Conservation (phyloP, 2,797 vertebrate genomes). For the Tolypeutes matacus region DNA sequence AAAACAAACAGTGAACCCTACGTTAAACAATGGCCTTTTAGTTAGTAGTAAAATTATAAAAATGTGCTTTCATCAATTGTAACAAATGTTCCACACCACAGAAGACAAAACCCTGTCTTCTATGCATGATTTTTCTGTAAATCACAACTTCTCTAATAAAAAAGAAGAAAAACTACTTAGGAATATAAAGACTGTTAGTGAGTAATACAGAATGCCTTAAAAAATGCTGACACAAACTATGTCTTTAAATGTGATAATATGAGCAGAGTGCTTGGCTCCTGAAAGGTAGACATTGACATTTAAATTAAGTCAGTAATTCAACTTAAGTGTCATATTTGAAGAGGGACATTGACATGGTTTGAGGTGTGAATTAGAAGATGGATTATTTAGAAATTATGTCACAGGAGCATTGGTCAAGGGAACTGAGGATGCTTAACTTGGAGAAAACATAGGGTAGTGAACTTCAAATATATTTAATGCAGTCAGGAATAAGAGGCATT, state of each 20-base stretch:
- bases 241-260: not conserved
- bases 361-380: conserved; percentile 9
- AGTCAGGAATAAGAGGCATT: not conserved
- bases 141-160: too few species aligned
- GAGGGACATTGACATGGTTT: not conserved
- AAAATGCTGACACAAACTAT: not conserved
- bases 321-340: not conserved
- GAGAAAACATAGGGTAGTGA: not conserved
- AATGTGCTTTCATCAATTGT: too few species aligned
- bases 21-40: too few species aligned
- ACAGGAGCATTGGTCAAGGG: not conserved
- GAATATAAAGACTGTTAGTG: not conserved
- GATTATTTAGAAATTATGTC: conserved; percentile 20
- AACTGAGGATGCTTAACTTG: not conserved
- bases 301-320: conserved; percentile 43
- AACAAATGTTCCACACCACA: too few species aligned
- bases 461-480: not conserved
- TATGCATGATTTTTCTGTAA: too few species aligned
- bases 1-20: too few species aligned
- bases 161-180: not conserved
- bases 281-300: not conserved
- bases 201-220: not conserved
- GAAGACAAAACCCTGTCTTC: too few species aligned
- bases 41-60: too few species aligned
- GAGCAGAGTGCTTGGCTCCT: not conserved